These are phyloP conservation scores for Abrostola tripartita DNA, from an alignment of 2,888 invertebrate species.

Conservation along the genomic window DNA sequence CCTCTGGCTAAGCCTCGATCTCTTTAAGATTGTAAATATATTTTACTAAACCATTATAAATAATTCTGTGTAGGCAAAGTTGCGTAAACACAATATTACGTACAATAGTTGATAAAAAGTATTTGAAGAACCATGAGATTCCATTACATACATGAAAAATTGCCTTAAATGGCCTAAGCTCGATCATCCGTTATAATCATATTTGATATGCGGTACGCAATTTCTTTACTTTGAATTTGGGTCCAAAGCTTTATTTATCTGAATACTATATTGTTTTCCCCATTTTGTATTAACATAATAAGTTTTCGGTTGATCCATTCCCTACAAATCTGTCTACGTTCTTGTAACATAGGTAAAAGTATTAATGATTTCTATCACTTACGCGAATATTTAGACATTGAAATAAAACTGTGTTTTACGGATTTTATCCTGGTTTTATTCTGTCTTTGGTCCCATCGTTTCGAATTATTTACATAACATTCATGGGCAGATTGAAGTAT, in stretches of 20 bases:
- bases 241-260: constrained; percentile 36
- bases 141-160: constrained; percentile 48
- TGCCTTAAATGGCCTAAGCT: constrained; percentile 52
- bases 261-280: constrained; percentile 34
- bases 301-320: constrained; percentile 31
- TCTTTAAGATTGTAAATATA: too few species aligned
- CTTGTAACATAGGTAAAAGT: too few species aligned
- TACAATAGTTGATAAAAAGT: constrained; percentile 33
- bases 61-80: constrained; percentile 12
- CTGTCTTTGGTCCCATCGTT: too few species aligned
- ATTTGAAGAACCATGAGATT: constrained; percentile 23
- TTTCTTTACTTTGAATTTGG: constrained; percentile 43
- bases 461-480: too few species aligned
- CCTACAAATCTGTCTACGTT: constrained; percentile 9
- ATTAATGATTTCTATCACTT: too few species aligned
- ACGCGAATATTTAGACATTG: too few species aligned
- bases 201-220: constrained; percentile 48
- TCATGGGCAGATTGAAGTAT: too few species aligned
- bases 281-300: constrained; percentile 38
- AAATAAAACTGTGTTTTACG: too few species aligned
- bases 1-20: too few species aligned
- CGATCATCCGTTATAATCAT: constrained; percentile 56
- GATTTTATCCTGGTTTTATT: too few species aligned
- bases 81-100: constrained; percentile 11
- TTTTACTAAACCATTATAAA: too few species aligned